Percentiles rank a stretch among this genome's conserved stretches.
phyloP scores from a whole-genome alignment of 2,888 invertebrate genomes.

The Cylindroiulus punctatus region DNA sequence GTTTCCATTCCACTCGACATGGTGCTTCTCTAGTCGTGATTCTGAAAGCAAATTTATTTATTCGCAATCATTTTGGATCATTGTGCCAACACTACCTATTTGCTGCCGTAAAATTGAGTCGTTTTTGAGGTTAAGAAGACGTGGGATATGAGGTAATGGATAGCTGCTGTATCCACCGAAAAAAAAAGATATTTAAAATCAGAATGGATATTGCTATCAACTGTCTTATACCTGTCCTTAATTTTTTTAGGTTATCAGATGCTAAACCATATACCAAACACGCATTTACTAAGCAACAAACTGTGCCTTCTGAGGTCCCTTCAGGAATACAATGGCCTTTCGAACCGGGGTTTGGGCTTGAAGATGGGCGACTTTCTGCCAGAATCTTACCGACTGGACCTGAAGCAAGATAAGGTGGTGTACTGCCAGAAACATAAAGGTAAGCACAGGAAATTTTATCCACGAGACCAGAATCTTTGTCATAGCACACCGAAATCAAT shows the following conservation, averaged over 20 bases:
- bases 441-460: no score
- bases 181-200: no score
- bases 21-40: no score
- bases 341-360: constrained; percentile 45
- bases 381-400: constrained; percentile 56
- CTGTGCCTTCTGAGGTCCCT: constrained; percentile 54
- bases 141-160: not conserved
- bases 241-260: constrained; percentile 56
- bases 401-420: constrained; percentile 49
- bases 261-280: constrained; percentile 57
- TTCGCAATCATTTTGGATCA: no score
- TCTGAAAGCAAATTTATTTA: no score
- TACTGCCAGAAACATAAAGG: constrained; percentile 52
- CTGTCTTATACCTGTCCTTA: no score
- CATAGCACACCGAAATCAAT: no score
- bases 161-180: not conserved
- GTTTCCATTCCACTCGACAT: not conserved
- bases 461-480: no score
- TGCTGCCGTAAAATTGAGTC: not conserved
- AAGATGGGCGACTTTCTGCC: constrained; percentile 56
- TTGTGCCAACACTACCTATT: not conserved
- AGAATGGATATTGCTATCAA: no score
- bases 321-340: constrained; percentile 54
- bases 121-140: not conserved
- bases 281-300: constrained; percentile 57